Conservation (phyloP, 1,140 invertebrate genomes). For the Hermetia illucens region DNA sequence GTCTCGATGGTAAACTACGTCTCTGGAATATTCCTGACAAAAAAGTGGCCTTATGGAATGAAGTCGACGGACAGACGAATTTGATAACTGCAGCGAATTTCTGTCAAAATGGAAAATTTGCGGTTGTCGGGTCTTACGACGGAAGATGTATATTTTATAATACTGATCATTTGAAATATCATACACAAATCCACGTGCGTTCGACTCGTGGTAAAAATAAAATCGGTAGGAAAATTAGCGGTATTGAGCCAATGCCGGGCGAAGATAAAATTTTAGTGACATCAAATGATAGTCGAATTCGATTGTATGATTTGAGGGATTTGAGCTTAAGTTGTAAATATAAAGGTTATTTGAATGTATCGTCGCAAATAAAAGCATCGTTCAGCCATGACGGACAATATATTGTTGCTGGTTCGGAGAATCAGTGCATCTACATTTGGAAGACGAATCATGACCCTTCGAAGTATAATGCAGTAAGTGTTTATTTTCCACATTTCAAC, state of each 20-base stretch:
- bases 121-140: constrained; percentile 95
- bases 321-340: constrained; percentile 95
- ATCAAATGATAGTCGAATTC: constrained; percentile 93
- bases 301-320: constrained; percentile 93
- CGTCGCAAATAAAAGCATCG: constrained; percentile 94
- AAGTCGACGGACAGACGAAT: constrained; percentile 85
- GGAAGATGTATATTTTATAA: constrained; percentile 97
- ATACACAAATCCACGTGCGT: constrained; percentile 92
- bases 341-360: constrained; percentile 85
- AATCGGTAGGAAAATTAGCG: constrained; percentile 88
- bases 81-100: constrained; percentile 97
- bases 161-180: constrained; percentile 95
- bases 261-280: constrained; percentile 96
- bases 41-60: constrained; percentile 94
- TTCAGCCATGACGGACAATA: constrained; percentile 95
- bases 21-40: constrained; percentile 99
- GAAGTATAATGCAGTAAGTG: constrained; percentile 76
- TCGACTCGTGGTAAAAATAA: constrained; percentile 91
- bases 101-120: constrained; percentile 95
- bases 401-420: constrained; percentile 94
- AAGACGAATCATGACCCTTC: constrained; percentile 92
- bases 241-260: constrained; percentile 91
- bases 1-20: constrained; percentile 89
- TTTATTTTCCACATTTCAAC: neutral
- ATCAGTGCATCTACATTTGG: constrained; percentile 96